phyloP scores from a whole-genome alignment of 2,888 invertebrate species.

The Odontomyia ornata region DNA sequence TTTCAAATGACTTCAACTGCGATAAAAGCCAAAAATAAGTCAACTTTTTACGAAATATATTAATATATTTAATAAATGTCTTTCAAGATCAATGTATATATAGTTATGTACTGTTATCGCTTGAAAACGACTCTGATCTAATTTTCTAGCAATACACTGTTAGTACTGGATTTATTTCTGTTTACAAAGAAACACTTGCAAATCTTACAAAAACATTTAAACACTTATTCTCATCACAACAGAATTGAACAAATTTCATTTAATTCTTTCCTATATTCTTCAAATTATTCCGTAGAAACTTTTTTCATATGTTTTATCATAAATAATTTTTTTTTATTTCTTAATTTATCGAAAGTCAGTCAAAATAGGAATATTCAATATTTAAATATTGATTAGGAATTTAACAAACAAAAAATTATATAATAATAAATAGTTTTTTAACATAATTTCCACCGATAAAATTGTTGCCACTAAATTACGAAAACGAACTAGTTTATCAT shows the following conservation, averaged over 20 bases:
- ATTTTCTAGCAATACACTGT: slow-evolving; percentile 8
- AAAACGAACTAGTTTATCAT: neutral
- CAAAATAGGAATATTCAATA: slow-evolving; percentile 12
- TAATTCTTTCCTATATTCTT: neutral
- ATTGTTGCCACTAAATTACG: neutral
- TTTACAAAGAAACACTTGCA: slow-evolving; percentile 4
- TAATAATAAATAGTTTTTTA: neutral
- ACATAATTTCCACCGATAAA: neutral
- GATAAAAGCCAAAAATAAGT: neutral
- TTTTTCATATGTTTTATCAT: neutral
- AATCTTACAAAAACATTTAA: slow-evolving; percentile 21
- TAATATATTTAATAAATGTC: slow-evolving; percentile 40
- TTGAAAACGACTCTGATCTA: neutral
- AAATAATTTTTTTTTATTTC: neutral
- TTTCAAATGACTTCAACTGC: neutral
- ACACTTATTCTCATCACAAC: slow-evolving; percentile 7
- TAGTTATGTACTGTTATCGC: slow-evolving; percentile 1
- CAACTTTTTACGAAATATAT: slow-evolving; percentile 20
- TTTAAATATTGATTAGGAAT: neutral
- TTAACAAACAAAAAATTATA: neutral
- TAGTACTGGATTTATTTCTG: slow-evolving; percentile 3
- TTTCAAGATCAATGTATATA: slow-evolving; percentile 28
- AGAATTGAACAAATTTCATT: slow-evolving; percentile 8
- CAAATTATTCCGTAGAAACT: neutral
- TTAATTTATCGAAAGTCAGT: neutral